Evolutionary conservation across 2,888 invertebrate species (phyloP), one percentile per base, ranked within the genome.

Genomic region (Blomia tropicalis): DNA sequence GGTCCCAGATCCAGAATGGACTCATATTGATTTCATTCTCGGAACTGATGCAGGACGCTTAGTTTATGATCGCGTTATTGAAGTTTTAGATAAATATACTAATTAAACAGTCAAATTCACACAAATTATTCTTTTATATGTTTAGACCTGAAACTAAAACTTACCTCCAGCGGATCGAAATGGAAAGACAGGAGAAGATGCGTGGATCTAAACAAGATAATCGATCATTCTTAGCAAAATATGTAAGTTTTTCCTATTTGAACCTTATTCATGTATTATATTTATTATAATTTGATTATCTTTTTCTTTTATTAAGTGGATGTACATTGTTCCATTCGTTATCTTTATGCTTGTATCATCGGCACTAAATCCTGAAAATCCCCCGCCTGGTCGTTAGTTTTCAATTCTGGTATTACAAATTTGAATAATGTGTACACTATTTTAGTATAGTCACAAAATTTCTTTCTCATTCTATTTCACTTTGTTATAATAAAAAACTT

Each of bases 151-250:
- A 96, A 69, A 95, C 93, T n/a, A 85, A 89, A 53, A 82, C 86
- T 2, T 96, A 90, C 71, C 85, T 96, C 68, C 89, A 91, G 72
- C 92, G 91, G 75, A 73, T 93, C 59, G 93, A 95, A 72, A 78
- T 86, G 63, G 95, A 96, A 74, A 83, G 87, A 69, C 87, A 89
- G 25, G 76, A 75, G 66, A 89, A 92, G 70, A 79, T 83, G 25
- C 89, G 90, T 71, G 76, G 76, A 29, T 73, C 74, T 14, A 74
- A 75, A 66, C 74, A 74, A 30, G 96, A 96, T 72, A 95, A 91
- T 73, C 79, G 92, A 71, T 91, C 93, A 54, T 95, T 96, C 76
- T 80, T 96, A 69, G 88, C 88, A 2, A 96, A 93, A 93, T 96
- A 96, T 79, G 93, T 93, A 80, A 83, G 89, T 19, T 43, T 59